These are phyloP conservation scores for Hesperophylax magnus DNA, from an alignment of 1,140 invertebrate species.

Conservation along the genomic window DNA sequence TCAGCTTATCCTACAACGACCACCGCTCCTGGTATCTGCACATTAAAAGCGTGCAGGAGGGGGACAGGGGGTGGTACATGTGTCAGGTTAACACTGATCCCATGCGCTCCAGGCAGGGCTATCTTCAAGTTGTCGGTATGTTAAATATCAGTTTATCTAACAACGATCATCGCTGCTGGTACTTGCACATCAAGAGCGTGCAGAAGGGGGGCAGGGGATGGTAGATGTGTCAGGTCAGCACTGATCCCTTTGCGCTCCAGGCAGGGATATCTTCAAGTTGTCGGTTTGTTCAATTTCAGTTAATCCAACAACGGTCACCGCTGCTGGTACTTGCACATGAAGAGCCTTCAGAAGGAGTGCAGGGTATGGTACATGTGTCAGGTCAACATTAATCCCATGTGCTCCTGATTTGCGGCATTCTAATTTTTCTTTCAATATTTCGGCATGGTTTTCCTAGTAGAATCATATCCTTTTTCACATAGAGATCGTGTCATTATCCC, in stretches of 20 bases:
- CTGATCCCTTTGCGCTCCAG: constrained; percentile 87
- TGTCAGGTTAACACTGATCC: constrained; percentile 90
- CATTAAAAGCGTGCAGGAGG: constrained; percentile 86
- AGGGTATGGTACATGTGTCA: constrained; percentile 90
- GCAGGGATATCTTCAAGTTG: constrained; percentile 89
- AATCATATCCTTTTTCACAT: too few relatives aligned
- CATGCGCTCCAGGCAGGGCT: constrained; percentile 86
- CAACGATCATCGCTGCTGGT: constrained; percentile 91
- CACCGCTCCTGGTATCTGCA: constrained; percentile 90
- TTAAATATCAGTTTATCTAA: constrained; percentile 87
- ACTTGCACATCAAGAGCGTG: constrained; percentile 87
- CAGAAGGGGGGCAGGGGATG: constrained; percentile 86
- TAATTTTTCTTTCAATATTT: too few relatives aligned
- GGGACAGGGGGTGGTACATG: constrained; percentile 89
- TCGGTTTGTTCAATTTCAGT: constrained; percentile 90
- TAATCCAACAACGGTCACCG: constrained; percentile 89
- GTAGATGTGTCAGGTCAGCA: constrained; percentile 90
- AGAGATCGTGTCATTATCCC: too few relatives aligned
- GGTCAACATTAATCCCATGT: constrained; percentile 73
- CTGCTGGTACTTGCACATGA: constrained; percentile 89
- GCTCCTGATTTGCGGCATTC: too few relatives aligned
- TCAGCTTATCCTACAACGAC: constrained; percentile 88
- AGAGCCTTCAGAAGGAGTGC: constrained; percentile 85
- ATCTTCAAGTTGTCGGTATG: constrained; percentile 90
- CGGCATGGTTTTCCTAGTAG: too few relatives aligned